A percentile compares a stretch with the other conserved stretches of the same genome.
phyloP scores from a whole-genome alignment of 1,140 invertebrate species.

The Drosophila erecta region DNA sequence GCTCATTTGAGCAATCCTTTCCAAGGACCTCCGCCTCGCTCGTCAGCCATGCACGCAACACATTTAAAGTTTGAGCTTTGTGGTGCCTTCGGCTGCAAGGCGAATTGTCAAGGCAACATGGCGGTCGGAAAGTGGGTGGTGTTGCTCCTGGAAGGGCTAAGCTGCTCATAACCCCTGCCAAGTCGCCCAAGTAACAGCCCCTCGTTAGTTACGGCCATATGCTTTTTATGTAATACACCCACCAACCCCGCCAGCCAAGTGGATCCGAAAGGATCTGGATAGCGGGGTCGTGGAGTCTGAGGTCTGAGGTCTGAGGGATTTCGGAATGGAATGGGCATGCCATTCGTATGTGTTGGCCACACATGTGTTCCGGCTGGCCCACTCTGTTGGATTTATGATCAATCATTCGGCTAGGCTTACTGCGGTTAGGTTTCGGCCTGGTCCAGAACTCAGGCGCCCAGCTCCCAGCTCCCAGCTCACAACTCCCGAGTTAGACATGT shows the following conservation, averaged over 20 bases:
- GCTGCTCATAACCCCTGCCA: slow-evolving; percentile 33
- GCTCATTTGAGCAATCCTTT: background rate
- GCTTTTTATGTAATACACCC: slow-evolving; percentile 76
- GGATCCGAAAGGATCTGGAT: background rate
- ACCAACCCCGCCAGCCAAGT: background rate
- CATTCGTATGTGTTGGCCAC: slow-evolving; percentile 27
- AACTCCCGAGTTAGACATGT: background rate
- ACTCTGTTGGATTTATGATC: slow-evolving; percentile 68
- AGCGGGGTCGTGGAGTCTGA: too few species aligned
- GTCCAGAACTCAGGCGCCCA: slow-evolving; percentile 1
- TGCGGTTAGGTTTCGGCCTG: slow-evolving; percentile 59
- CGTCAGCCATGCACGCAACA: slow-evolving; percentile 39
- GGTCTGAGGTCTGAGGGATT: background rate
- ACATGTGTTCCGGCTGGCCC: slow-evolving; percentile 50
- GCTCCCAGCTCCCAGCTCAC: too few species aligned
- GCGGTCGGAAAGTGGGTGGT: slow-evolving; percentile 3
- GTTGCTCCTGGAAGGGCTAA: slow-evolving; percentile 32
- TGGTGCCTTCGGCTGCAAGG: slow-evolving; percentile 30
- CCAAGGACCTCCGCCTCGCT: slow-evolving; percentile 14
- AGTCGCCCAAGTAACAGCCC: slow-evolving; percentile 68
- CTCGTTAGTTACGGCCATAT: slow-evolving; percentile 81
- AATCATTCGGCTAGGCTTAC: slow-evolving; percentile 72
- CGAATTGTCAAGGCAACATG: slow-evolving; percentile 70
- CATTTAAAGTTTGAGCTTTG: slow-evolving; percentile 54
- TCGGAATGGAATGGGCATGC: background rate